A percentile compares a stretch with the other conserved stretches of the same genome.
phyloP scores from a whole-genome alignment of 1,140 invertebrate genomes.

The Pseudachorutes palmiensis region DNA sequence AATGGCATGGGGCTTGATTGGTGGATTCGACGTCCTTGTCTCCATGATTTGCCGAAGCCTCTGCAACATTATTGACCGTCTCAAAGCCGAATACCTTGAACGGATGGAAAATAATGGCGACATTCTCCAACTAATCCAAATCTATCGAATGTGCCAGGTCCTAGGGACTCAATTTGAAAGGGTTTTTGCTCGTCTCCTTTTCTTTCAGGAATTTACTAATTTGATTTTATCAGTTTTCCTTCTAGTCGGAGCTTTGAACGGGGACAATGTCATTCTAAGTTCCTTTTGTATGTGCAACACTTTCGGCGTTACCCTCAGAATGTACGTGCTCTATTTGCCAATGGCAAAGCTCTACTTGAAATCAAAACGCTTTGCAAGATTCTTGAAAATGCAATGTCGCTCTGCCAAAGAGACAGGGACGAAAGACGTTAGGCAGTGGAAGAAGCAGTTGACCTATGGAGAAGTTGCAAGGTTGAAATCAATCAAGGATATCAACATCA shows the following conservation, averaged over 20 bases:
- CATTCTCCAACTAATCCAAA: neutral
- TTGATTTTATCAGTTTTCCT: neutral
- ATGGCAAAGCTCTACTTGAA: slow-evolving; percentile 2
- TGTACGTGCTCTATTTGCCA: slow-evolving; percentile 13
- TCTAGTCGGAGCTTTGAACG: neutral
- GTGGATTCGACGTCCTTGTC: neutral
- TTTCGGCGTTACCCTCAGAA: slow-evolving; percentile 2
- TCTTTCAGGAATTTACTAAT: slow-evolving; percentile 12
- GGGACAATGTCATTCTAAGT: neutral
- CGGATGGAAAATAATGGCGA: neutral
- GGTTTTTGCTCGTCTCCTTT: neutral
- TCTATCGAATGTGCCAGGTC: neutral
- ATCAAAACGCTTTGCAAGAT: neutral
- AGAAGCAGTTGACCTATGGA: neutral
- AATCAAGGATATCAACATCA: neutral
- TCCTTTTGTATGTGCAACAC: slow-evolving; percentile 5
- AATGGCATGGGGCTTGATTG: neutral
- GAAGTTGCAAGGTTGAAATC: neutral
- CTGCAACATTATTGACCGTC: neutral
- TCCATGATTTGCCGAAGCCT: slow-evolving; percentile 10
- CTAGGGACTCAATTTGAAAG: neutral
- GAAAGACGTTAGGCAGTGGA: neutral
- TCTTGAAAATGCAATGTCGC: neutral
- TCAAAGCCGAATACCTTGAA: neutral
- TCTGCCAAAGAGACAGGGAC: too few species aligned